Evolutionary conservation across 2,797 vertebrate genomes (phyloP).

Genomic region (Notamacropus eugenii): DNA sequence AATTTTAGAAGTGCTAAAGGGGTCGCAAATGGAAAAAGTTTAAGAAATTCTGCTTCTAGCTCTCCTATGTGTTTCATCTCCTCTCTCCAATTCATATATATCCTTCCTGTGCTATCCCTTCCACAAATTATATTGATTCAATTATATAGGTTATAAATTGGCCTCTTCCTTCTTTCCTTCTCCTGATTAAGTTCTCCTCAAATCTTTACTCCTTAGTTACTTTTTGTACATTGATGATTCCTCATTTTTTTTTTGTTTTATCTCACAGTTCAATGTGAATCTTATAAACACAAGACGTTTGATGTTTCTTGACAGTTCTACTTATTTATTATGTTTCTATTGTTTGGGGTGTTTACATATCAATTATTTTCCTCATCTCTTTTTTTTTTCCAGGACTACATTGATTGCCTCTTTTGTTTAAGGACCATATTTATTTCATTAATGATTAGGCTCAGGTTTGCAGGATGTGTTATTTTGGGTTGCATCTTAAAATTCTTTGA

Average conservation of each 20-base stretch:
- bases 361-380: neutral
- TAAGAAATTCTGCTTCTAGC: neutral
- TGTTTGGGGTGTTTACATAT: neutral
- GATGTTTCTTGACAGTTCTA: neutral
- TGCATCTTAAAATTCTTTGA: neutral
- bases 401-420: neutral
- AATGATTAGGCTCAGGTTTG: neutral
- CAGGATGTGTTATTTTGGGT: neutral
- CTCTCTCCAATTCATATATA: neutral
- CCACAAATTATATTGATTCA: neutral
- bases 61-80: neutral
- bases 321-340: neutral
- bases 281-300: neutral
- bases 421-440: neutral
- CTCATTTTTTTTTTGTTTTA: neutral
- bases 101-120: neutral
- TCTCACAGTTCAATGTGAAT: neutral
- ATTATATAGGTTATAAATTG: neutral
- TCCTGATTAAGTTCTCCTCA: neutral
- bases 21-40: neutral
- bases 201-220: neutral
- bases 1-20: neutral
- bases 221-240: neutral
- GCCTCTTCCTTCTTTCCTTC: neutral
- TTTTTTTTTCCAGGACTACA: neutral